Evolutionary conservation across 2,888 invertebrate genomes (phyloP).

Genomic region (Sympetrum striolatum): DNA sequence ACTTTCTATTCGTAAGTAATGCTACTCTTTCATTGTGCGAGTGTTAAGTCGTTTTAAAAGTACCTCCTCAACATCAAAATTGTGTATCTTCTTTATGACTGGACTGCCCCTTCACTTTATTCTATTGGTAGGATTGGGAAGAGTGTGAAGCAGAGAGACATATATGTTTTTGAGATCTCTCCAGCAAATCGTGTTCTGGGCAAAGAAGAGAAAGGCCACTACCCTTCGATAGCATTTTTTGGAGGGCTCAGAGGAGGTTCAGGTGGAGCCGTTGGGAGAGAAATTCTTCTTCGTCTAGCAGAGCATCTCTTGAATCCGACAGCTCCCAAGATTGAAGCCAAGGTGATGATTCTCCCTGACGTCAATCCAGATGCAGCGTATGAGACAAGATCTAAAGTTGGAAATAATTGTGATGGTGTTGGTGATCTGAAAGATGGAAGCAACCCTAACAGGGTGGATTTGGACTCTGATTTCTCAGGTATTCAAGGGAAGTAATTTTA

Average conservation of each 20-base stretch:
- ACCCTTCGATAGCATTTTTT: slow-evolving; percentile 55
- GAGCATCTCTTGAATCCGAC: slow-evolving; percentile 52
- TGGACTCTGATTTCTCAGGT: neutral
- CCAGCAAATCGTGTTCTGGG: neutral
- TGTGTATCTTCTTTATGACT: no score
- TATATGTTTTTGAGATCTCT: slow-evolving; percentile 37
- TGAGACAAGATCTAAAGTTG: neutral
- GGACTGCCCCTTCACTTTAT: neutral
- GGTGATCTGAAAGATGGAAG: neutral
- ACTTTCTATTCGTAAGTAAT: slow-evolving; percentile 52
- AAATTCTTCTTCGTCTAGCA: slow-evolving; percentile 55
- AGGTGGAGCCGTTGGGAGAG: slow-evolving; percentile 54
- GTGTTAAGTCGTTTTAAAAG: neutral
- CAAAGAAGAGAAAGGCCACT: slow-evolving; percentile 42
- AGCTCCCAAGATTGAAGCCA: slow-evolving; percentile 50
- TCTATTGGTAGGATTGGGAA: neutral
- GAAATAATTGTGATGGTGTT: neutral
- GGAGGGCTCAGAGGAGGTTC: slow-evolving; percentile 54
- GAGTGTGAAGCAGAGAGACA: neutral
- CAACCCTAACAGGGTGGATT: neutral
- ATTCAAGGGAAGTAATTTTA: neutral
- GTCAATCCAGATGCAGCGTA: slow-evolving; percentile 51
- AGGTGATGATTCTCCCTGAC: slow-evolving; percentile 55
- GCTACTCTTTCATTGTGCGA: neutral
- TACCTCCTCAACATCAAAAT: no score